A percentile compares a stretch with the other conserved stretches of the same genome.
Conservation (phyloP, 2,888 invertebrate species). For the Ligdia adustata region DNA sequence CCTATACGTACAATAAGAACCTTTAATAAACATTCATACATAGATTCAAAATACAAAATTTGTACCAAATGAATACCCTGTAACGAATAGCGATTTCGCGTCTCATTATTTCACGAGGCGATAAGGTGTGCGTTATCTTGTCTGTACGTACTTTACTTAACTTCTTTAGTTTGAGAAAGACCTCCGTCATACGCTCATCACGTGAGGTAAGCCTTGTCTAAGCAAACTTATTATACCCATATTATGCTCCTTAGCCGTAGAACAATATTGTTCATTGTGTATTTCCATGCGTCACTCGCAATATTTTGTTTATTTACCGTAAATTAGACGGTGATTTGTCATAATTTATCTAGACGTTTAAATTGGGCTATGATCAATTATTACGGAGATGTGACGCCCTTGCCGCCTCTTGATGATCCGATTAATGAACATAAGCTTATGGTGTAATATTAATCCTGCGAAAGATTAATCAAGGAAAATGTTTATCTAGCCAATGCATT, state of each 20-base stretch:
- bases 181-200: slow-evolving; percentile 19
- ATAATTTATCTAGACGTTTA: slow-evolving; percentile 68
- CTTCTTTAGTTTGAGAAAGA: slow-evolving; percentile 7
- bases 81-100: slow-evolving; percentile 10
- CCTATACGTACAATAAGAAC: too few species aligned
- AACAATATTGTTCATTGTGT: slow-evolving; percentile 39
- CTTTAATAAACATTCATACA: too few species aligned
- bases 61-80: background rate
- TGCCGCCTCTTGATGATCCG: slow-evolving; percentile 40
- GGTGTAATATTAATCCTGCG: slow-evolving; percentile 3
- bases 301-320: slow-evolving; percentile 56
- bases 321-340: slow-evolving; percentile 69
- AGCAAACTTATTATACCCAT: slow-evolving; percentile 23
- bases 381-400: slow-evolving; percentile 43
- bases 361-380: slow-evolving; percentile 45
- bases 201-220: slow-evolving; percentile 18
- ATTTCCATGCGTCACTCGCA: slow-evolving; percentile 60
- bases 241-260: slow-evolving; percentile 39
- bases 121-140: slow-evolving; percentile 14
- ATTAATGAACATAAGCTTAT: slow-evolving; percentile 7
- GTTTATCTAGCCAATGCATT: background rate
- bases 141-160: slow-evolving; percentile 2
- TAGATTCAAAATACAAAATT: background rate
- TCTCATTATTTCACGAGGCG: background rate
- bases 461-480: background rate